Conservation (phyloP, 35 echinoderm and acorn worm genomes). For the Anneissia japonica region DNA sequence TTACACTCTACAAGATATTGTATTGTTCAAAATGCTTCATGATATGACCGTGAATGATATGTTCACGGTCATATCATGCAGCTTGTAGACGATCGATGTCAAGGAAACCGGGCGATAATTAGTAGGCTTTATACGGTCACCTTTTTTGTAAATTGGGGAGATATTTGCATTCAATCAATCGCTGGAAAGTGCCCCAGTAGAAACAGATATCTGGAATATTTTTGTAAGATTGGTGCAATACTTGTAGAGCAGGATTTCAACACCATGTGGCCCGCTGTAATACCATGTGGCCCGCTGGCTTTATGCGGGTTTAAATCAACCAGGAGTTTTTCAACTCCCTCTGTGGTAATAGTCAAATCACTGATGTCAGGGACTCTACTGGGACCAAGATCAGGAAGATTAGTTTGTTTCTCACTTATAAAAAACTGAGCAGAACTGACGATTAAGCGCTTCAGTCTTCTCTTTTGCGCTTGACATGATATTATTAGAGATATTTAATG, state of each 20-base stretch:
- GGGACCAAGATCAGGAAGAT: not conserved
- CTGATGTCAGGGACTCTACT: not conserved
- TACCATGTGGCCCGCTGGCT: no score
- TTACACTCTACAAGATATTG: no score
- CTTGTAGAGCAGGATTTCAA: not conserved
- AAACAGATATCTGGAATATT: not conserved
- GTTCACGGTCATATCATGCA: no score
- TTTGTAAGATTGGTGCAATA: not conserved
- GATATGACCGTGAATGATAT: not conserved
- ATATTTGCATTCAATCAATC: constrained; percentile 7
- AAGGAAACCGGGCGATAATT: not conserved
- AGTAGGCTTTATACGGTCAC: not conserved
- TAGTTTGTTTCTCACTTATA: not conserved
- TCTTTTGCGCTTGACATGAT: not conserved
- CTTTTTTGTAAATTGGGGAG: constrained; percentile 16
- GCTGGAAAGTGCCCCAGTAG: not conserved
- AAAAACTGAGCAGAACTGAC: constrained; percentile 29
- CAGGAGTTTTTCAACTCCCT: not conserved
- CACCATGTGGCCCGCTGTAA: not conserved
- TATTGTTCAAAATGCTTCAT: no score
- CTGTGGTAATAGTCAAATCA: not conserved
- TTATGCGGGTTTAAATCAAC: not conserved
- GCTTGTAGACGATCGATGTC: not conserved
- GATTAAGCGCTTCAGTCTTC: constrained; percentile 21
- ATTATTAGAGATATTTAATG: not conserved